Base-by-base conservation (phyloP, 1,140 invertebrate genomes). In the Procambarus virginalis region DNA sequence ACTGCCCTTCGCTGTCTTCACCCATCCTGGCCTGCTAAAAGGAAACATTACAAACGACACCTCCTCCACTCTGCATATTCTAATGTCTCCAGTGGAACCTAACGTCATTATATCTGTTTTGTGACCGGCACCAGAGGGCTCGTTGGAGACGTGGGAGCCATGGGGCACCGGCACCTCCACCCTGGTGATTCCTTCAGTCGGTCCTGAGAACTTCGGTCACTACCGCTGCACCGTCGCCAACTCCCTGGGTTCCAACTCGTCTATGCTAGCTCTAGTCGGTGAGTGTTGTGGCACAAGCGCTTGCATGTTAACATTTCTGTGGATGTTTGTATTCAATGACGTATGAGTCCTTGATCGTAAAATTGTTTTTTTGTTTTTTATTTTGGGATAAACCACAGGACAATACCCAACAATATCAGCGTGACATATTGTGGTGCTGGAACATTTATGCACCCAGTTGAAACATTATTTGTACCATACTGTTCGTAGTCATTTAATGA, bases 201-300 rank as follows among this genome's bases (percentile, higher is more conserved):
- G 46, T 2, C 17, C 9, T 12, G 83, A 84, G 6, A 22, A 84
- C 58, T 84, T 84, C 46, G 83, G 83, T 51, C 83, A 84, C 83
- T 84, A 84, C 22, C 83, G 83, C 68, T 84, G 83, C 68, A 34
- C 70, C 2, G 83, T 84, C 17, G 48, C 17, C 8, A 84, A 84
- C 83, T 22, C 2, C 0, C 83, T 51, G 12, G 51, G 51, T 12
- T 3, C 45, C 34, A 76, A 84, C 22, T 55, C 48, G 0, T 55
- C 73, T 3, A 70, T 76, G 45, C 49, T 84, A 5, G 68, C 68
- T 17, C 83, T 84, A n/a, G 83, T 76, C 20, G 83, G 83, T 84
- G 34, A 84, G 82, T 84, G 10, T 34, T 34, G 0, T 0, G 34
- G 34, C 34, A 34, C 34, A 34, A 34, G 34, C 1, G 34, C 34